These are phyloP conservation scores for Platysteira castanea DNA, from an alignment of 2,113 vertebrate genomes.

Conservation along the genomic window DNA sequence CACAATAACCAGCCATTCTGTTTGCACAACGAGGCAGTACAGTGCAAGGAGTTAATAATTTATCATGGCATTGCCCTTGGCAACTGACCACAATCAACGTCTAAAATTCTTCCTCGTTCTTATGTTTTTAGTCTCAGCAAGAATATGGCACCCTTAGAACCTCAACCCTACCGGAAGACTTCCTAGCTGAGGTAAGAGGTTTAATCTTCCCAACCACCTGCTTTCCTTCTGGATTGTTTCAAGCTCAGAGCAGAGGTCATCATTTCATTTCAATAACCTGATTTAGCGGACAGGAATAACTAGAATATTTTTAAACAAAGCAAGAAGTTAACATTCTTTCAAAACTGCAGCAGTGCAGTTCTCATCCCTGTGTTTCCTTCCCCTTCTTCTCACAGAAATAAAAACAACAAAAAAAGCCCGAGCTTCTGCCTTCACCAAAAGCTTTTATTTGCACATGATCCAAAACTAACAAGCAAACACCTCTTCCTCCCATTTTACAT, in stretches of 20 bases:
- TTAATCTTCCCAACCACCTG: constrained; percentile 4
- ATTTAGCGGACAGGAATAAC: background rate
- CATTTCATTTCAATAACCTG: background rate
- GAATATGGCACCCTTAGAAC: background rate
- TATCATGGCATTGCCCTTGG: constrained; percentile 32
- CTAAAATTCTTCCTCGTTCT: constrained; percentile 22
- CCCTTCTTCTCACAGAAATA: background rate
- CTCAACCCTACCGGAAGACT: background rate
- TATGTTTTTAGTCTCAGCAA: background rate
- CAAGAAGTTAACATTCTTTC: background rate
- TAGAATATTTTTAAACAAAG: constrained; percentile 20
- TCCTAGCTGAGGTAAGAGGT: background rate
- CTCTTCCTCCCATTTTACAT: background rate
- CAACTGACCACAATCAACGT: constrained; percentile 39
- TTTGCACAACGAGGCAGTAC: constrained; percentile 38
- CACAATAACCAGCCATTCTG: constrained; percentile 50
- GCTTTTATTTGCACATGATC: background rate
- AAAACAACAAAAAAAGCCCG: background rate
- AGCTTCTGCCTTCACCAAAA: background rate
- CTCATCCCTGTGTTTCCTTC: background rate
- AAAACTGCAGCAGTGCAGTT: background rate
- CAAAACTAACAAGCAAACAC: background rate
- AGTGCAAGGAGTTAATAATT: constrained; percentile 64
- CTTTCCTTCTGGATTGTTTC: background rate
- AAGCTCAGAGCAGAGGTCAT: background rate